phyloP scores from a whole-genome alignment of 2,888 invertebrate genomes.

The Leptura quadrifasciata region DNA sequence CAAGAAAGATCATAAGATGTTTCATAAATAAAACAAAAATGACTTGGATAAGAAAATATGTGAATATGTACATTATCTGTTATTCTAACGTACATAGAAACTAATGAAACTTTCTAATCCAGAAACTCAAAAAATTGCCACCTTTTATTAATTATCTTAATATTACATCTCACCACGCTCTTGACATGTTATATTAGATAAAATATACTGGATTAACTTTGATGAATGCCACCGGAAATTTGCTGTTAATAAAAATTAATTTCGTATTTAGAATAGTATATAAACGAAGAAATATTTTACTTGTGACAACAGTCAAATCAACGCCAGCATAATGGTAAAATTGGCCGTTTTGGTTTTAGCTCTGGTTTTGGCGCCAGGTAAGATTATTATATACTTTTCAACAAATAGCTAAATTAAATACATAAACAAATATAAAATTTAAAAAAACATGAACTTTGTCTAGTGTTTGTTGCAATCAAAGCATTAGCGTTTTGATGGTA shows the following conservation, averaged over 20 bases:
- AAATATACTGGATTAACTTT: constrained; percentile 5
- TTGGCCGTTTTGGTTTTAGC: constrained; percentile 39
- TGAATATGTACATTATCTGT: no score
- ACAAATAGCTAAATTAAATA: neutral
- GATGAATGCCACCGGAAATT: neutral
- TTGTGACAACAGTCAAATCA: neutral
- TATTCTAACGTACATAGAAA: no score
- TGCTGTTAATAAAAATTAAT: neutral
- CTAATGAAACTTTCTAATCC: neutral
- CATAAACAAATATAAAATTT: no score
- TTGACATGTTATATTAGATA: neutral
- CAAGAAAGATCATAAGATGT: no score
- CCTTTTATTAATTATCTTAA: neutral
- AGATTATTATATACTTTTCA: neutral
- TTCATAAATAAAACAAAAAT: no score
- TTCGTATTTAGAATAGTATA: constrained; percentile 5
- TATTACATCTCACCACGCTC: neutral
- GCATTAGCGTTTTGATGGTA: no score
- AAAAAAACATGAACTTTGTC: no score
- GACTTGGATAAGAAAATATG: no score
- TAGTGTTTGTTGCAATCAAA: no score
- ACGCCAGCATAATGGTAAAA: constrained; percentile 34
- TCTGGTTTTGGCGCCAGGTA: constrained; percentile 40
- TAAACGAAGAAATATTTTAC: neutral
- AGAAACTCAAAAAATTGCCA: neutral